A percentile compares a stretch with the other conserved stretches of the same genome.
These are phyloP conservation scores for Stegodyphus dumicola DNA, from an alignment of 1,140 invertebrate genomes.

Conservation along the genomic window DNA sequence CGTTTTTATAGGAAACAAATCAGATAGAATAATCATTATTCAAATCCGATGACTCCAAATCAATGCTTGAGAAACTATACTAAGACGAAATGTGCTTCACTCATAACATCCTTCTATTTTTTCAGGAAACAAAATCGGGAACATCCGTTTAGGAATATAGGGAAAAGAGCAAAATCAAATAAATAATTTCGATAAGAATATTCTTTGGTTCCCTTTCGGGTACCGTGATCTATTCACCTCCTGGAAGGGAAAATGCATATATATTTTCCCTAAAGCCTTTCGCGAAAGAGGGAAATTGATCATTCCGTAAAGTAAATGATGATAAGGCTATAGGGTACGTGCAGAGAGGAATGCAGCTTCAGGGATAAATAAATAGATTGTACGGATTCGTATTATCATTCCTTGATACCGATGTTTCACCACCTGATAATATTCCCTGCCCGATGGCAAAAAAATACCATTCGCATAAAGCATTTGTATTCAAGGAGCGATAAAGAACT, in stretches of 20 bases:
- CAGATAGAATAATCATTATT: no score
- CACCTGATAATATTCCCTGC: not conserved
- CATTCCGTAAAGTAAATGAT: conserved; percentile 13
- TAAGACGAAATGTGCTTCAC: no score
- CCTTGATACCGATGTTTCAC: not conserved
- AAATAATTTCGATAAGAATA: no score
- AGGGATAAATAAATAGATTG: not conserved
- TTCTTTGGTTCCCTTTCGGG: no score
- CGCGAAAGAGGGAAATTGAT: conserved; percentile 15
- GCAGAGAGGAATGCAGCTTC: not conserved
- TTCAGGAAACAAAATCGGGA: no score
- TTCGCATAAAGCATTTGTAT: conserved; percentile 1
- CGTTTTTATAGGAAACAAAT: no score
- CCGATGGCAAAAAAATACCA: not conserved
- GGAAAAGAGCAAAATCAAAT: no score
- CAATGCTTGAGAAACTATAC: no score
- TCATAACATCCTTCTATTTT: no score
- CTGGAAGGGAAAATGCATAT: conserved; percentile 2
- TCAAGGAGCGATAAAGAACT: not conserved
- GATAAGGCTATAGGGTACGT: conserved; percentile 1
- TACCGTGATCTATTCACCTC: not conserved
- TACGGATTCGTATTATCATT: not conserved
- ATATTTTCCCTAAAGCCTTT: conserved; percentile 1
- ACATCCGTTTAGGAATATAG: no score
- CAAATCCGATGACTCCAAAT: no score